Evolutionary conservation across 1,140 invertebrate genomes (phyloP).

Genomic region (Mizuhopecten yessoensis): DNA sequence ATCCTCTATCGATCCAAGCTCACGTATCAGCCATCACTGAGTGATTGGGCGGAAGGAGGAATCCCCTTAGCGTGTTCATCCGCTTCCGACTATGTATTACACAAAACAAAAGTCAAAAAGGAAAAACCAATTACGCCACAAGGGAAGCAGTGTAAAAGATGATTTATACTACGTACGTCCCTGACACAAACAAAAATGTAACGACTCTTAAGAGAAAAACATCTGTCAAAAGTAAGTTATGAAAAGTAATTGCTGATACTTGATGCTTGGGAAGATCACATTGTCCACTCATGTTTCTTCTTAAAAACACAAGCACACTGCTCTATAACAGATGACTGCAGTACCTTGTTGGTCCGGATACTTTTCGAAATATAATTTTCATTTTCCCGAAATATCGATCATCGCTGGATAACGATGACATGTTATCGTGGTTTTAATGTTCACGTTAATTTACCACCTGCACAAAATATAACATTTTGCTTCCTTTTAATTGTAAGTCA

Average conservation of each 20-base stretch:
- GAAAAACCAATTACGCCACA: neutral
- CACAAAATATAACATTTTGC: too few species aligned
- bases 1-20: neutral
- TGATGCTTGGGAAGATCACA: too few species aligned
- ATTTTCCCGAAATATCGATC: too few species aligned
- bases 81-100: neutral
- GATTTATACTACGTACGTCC: neutral
- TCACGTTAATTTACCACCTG: too few species aligned
- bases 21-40: neutral
- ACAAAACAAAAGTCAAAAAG: neutral
- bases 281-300: too few species aligned
- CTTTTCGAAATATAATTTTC: too few species aligned
- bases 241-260: neutral
- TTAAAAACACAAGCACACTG: too few species aligned
- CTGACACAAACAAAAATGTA: neutral
- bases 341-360: too few species aligned
- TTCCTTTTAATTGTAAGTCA: too few species aligned
- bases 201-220: neutral
- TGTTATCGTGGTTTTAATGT: too few species aligned
- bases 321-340: too few species aligned
- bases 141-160: neutral
- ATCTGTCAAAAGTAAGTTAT: neutral
- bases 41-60: slow-evolving; percentile 4
- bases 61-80: neutral
- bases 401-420: too few species aligned